Conservation (phyloP, 2,888 invertebrate genomes). For the Hemaris fuciformis region DNA sequence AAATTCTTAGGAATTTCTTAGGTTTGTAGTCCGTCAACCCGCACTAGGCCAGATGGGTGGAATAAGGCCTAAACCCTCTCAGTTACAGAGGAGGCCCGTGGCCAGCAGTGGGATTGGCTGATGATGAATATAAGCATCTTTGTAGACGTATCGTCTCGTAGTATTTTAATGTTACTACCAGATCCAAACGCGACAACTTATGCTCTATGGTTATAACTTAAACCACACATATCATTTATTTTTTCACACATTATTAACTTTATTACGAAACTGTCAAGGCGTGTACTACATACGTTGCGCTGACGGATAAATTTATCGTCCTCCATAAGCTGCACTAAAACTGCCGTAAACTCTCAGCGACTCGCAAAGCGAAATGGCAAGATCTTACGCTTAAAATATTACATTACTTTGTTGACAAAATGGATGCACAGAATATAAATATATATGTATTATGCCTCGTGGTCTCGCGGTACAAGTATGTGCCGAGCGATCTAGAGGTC, state of each 20-base stretch:
- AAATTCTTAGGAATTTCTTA: no score
- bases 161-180: no score
- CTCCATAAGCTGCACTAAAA: conserved; percentile 39
- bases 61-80: background rate
- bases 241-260: conserved; percentile 1
- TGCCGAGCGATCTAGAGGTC: no score
- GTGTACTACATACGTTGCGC: conserved; percentile 15
- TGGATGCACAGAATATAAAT: conserved; percentile 19
- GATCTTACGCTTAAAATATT: conserved; percentile 34
- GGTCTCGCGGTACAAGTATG: no score
- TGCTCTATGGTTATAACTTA: background rate
- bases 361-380: conserved; percentile 24
- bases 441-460: no score
- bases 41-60: background rate
- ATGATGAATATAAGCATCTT: background rate
- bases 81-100: background rate
- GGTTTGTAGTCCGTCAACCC: background rate
- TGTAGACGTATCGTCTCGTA: background rate
- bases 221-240: background rate
- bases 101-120: background rate
- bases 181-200: background rate
- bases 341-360: conserved; percentile 33
- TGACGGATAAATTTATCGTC: conserved; percentile 36
- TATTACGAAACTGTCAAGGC: conserved; percentile 1
- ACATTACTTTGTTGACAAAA: conserved; percentile 33